These are phyloP conservation scores for Lagodon rhomboides DNA, from an alignment of 2,797 vertebrate genomes.

Conservation along the genomic window DNA sequence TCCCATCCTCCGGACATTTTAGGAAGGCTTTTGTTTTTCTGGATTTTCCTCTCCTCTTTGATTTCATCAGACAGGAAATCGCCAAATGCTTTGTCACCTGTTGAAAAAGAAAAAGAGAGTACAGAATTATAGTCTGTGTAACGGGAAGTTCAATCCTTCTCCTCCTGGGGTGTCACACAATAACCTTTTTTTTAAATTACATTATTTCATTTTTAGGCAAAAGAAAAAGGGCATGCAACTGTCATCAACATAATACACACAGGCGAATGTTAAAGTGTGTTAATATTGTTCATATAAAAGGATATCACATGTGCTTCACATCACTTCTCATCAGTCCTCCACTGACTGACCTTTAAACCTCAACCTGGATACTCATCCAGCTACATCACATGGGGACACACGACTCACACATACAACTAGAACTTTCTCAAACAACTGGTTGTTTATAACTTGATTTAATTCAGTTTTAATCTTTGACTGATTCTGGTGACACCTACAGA, in stretches of 20 bases:
- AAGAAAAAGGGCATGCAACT: too few species aligned
- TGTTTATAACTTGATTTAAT: not conserved
- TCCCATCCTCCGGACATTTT: slow-evolving; percentile 97
- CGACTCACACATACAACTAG: accelerated
- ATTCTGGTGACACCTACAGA: accelerated
- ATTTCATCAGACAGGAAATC: slow-evolving; percentile 94
- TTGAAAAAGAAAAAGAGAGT: not conserved
- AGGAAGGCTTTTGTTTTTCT: slow-evolving; percentile 91
- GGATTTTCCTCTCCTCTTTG: slow-evolving; percentile 95
- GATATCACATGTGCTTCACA: not conserved
- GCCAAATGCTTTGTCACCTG: slow-evolving; percentile 95
- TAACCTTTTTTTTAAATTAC: not conserved
- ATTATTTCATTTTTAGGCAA: too few species aligned
- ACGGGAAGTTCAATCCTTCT: not conserved
- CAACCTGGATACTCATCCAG: not conserved
- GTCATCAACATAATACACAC: not conserved
- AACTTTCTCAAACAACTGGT: not conserved
- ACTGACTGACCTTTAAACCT: not conserved
- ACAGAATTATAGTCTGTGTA: not conserved
- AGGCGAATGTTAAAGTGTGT: too few species aligned
- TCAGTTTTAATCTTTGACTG: accelerated
- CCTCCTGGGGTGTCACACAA: not conserved
- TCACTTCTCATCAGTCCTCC: not conserved
- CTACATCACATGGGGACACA: not conserved
- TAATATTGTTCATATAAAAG: too few species aligned